Base-by-base conservation (phyloP, 2,888 invertebrate genomes). In the Scaptomyza polygonia region DNA sequence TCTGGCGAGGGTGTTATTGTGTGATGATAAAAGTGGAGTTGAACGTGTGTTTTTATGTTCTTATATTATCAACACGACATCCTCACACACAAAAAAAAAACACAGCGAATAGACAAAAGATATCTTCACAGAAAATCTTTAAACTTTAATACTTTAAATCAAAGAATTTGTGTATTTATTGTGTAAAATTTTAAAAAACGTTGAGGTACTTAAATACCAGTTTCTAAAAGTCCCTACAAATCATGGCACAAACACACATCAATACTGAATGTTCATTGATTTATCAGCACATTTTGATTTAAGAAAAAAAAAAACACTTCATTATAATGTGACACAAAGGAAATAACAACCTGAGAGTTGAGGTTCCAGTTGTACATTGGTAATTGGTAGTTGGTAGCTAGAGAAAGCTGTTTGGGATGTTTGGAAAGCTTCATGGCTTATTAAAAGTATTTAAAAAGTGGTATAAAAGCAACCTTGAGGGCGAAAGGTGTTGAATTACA, bases 401-500 rank as follows among this genome's bases (percentile, higher is more conserved):
- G 9, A 11, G 44, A 11, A 14, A 62, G 55, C 34, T 43, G 27
- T 43, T 45, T 29, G n/a, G 49, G 11, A 9, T 29, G 43, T 52
- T 45, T 49, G 29, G 47, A 18, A 39, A 27, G 32, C 42, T 58
- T 32, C 29, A 18, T 45, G 52, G 77, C 77, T 66, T 77, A 56
- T 66, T 67, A 67, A 68, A 77, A 67, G 61, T 71, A 48, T 52
- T 67, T 65, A 64, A 63, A 72, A 79, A 82, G 82, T 43, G 68
- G 69, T 69, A 58, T 39, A 42, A 66, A 64, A 29, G 12, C 47
- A 68, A 56, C 52, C 73, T 63, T 43, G 21, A 62, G 62, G 59
- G 66, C 57, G n/a, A 66, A 76, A 85, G 83, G 83, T 84, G 83
- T 79, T 77, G 83, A 87, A 69, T 87, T 85, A 79, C 71, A 84